phyloP scores from a whole-genome alignment of 1,140 invertebrate species.

The Drosophila nebulosa region DNA sequence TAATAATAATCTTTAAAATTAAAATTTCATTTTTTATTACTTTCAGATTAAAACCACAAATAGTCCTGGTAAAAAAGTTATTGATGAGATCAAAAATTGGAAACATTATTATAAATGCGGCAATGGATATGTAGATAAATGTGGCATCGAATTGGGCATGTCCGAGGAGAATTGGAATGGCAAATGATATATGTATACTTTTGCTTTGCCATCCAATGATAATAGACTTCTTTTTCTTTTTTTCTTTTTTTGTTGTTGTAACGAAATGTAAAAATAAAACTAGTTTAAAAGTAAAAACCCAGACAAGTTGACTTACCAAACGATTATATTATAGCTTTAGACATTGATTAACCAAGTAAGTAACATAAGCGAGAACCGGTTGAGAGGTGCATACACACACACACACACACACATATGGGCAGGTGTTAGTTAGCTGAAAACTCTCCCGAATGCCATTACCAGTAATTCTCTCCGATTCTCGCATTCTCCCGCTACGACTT shows the following conservation, averaged over 20 bases:
- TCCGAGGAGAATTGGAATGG: not conserved
- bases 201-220: not conserved
- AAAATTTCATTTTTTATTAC: no score
- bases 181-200: not conserved
- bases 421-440: not conserved
- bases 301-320: not conserved
- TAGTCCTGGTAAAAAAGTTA: not conserved
- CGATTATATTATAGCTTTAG: not conserved
- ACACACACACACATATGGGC: not conserved
- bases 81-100: not conserved
- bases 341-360: not conserved
- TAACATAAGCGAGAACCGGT: not conserved
- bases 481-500: constrained; percentile 15
- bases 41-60: not conserved
- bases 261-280: not conserved
- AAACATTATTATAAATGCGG: not conserved
- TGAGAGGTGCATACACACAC: not conserved
- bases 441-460: not conserved
- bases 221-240: not conserved
- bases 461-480: not conserved
- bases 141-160: not conserved
- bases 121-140: not conserved
- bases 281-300: not conserved
- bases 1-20: no score
- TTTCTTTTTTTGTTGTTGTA: not conserved